A percentile compares a stretch with the other conserved stretches of the same genome.
phyloP scores from a whole-genome alignment of 2,113 vertebrate species.

The Alligator sinensis region DNA sequence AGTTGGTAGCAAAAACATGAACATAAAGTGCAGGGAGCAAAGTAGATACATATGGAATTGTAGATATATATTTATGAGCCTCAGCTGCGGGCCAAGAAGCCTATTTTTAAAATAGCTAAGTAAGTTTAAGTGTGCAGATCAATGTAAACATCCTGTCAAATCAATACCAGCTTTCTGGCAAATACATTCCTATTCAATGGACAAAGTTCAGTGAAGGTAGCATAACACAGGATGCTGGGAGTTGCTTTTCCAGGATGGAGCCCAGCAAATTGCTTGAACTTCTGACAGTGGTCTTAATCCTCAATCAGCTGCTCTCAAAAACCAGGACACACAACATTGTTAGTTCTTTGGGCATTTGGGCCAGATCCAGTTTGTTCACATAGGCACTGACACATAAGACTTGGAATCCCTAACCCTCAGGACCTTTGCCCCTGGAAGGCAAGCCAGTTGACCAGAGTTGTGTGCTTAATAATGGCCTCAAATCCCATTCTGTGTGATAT shows the following conservation, averaged over 20 bases:
- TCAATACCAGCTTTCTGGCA: accelerated
- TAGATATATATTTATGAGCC: constrained; percentile 11
- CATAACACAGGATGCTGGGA: background rate
- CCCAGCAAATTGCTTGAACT: background rate
- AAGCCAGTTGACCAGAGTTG: too few species aligned
- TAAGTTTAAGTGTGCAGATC: background rate
- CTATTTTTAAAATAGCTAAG: background rate
- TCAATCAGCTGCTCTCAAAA: background rate
- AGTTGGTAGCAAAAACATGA: constrained; percentile 53
- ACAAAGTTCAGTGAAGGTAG: background rate
- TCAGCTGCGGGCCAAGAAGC: background rate
- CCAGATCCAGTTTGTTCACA: background rate
- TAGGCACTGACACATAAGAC: background rate
- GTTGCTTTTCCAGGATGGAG: background rate
- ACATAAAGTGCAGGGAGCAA: constrained; percentile 41
- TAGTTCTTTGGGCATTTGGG: background rate
- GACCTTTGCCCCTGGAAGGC: too few species aligned
- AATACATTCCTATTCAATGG: background rate
- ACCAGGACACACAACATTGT: background rate
- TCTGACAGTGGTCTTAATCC: background rate
- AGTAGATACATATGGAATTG: constrained; percentile 43
- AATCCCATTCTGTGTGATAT: too few species aligned
- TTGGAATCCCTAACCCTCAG: too few species aligned
- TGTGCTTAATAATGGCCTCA: too few species aligned
- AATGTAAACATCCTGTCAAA: accelerated